These are phyloP conservation scores for Apodemus speciosus DNA, from an alignment of 2,113 vertebrate species.

Conservation along the genomic window DNA sequence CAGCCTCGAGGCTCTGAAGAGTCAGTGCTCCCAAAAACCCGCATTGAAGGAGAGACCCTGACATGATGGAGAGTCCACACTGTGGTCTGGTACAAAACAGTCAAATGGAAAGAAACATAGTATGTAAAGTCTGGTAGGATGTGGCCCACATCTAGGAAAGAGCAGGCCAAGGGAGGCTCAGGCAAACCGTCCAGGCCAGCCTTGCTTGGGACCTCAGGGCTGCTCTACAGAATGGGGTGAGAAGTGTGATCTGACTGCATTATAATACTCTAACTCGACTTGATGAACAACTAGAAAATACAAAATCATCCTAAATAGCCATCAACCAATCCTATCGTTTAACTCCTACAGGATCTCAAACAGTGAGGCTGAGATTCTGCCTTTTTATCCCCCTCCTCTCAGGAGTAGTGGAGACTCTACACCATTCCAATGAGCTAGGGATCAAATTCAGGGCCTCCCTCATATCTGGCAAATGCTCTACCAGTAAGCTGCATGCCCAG, in stretches of 20 bases:
- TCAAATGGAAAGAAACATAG: not conserved
- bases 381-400: not conserved
- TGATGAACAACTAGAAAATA: not conserved
- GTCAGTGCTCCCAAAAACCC: not conserved
- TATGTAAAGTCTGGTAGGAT: not conserved
- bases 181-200: not conserved
- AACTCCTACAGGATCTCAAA: not conserved
- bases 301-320: not conserved
- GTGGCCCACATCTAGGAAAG: not conserved
- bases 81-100: not conserved
- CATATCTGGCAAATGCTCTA: not conserved
- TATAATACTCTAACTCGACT: not conserved
- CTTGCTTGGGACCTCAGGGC: not conserved
- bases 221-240: not conserved
- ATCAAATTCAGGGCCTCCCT: not conserved
- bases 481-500: not conserved
- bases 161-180: not conserved
- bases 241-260: not conserved
- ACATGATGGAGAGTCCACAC: not conserved
- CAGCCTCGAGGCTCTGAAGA: not conserved
- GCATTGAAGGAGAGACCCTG: not conserved
- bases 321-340: not conserved
- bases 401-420: not conserved
- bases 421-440: too few species aligned
- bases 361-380: not conserved